Evolutionary conservation across 1,140 invertebrate genomes (phyloP).

Genomic region (Euborellia annulipes): DNA sequence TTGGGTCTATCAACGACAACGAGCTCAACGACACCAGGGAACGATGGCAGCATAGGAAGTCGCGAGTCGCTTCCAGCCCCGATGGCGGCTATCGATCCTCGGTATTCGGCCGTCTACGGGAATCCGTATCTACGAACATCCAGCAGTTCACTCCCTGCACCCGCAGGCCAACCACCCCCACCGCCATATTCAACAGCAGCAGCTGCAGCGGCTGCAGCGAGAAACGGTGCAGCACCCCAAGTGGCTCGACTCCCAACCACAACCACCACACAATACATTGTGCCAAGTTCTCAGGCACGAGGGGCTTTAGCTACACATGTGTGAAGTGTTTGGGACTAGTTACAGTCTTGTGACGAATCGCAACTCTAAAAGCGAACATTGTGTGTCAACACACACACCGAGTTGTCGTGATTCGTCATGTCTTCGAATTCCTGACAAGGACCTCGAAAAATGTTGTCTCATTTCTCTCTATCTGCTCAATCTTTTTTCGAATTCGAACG

Average conservation of each 20-base stretch:
- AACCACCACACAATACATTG: conserved; percentile 33
- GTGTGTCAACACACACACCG: too few species aligned
- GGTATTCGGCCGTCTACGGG: conserved; percentile 75
- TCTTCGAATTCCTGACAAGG: too few species aligned
- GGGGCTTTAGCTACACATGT: conserved; percentile 42
- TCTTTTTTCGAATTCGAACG: too few species aligned
- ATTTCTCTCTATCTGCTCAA: too few species aligned
- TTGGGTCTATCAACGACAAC: conserved; percentile 18
- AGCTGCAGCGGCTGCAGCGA: conserved; percentile 24
- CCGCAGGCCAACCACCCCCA: conserved; percentile 15
- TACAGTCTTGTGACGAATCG: too few species aligned
- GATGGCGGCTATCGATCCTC: conserved; percentile 55
- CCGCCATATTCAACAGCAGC: conserved; percentile 16
- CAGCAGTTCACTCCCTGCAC: conserved; percentile 29
- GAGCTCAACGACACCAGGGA: conserved; percentile 10
- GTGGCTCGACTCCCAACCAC: conserved; percentile 28
- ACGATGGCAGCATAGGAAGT: conserved; percentile 4
- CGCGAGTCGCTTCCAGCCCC: conserved; percentile 19
- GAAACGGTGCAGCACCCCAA: conserved; percentile 36
- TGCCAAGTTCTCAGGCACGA: conserved; percentile 27
- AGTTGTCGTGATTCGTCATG: too few species aligned
- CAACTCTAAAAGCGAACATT: too few species aligned
- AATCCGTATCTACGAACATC: conserved; percentile 65
- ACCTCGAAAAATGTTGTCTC: too few species aligned
- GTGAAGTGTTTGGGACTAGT: too few species aligned